Base-by-base conservation (phyloP, 2,888 invertebrate species). In the Cetonia aurata region DNA sequence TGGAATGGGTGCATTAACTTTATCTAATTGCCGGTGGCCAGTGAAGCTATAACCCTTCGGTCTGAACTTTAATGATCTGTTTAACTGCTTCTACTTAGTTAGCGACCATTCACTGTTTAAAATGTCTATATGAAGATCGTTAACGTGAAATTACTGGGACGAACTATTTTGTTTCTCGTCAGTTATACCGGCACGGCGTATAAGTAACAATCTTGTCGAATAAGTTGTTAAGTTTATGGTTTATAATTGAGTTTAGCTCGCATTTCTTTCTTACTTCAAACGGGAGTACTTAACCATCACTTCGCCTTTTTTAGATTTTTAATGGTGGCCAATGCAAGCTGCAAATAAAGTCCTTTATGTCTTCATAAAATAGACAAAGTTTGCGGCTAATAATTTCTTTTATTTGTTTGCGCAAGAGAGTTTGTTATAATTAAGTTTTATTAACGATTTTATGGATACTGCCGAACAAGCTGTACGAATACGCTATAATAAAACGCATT, bases 61-160 rank as follows among this genome's bases (percentile, higher is more conserved):
- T 71, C 77, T 77, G 74, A 78, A 78, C 77, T 79, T 79, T 80
- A 80, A 80, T 79, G 80, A 80, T 76, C 78, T 70, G 72, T 78
- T 79, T 78, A 78, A 80, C 78, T 79, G 75, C 78, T 77, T 78
- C 77, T 77, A 77, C 78, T 80, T 79, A 79, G 78, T 79, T 79
- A 79, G 77, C 72, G 74, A 74, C 78, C 77, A 79, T 77, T 79
- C 77, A 77, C 74, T 75, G 74, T 72, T 76, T 78, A 78, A 79
- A 77, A 76, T 75, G 76, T 77, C 77, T 77, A 76, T 77, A 79
- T 78, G 76, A 78, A 75, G 75, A 77, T 79, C 79, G 79, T 80
- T 79, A 79, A 79, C 75, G 70, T 72, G 75, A 77, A 79, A 79
- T 78, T 77, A 77, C 77, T 77, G 77, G 75, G 77, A 76, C 75